Evolutionary conservation across 2,113 vertebrate genomes (phyloP).

Genomic region (Amphiprion ocellaris): DNA sequence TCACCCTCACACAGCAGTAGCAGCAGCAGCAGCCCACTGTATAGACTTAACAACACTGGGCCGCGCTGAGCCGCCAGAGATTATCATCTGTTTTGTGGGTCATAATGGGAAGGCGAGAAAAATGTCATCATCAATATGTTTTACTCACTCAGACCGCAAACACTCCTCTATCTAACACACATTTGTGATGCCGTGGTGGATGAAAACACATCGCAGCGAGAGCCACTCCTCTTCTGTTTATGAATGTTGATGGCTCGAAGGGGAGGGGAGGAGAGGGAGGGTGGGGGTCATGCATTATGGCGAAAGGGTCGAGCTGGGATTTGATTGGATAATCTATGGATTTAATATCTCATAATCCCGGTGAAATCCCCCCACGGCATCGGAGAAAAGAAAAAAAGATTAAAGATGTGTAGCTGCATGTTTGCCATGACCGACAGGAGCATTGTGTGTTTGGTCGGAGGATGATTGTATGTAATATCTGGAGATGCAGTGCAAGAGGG

Average conservation of each 20-base stretch:
- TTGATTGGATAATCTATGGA: constrained; percentile 87
- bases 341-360: constrained; percentile 86
- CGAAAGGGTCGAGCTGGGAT: constrained; percentile 73
- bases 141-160: constrained; percentile 27
- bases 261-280: no score
- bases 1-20: constrained; percentile 39
- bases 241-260: constrained; percentile 13
- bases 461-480: constrained; percentile 52
- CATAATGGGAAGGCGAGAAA: constrained; percentile 45
- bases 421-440: constrained; percentile 48
- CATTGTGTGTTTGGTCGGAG: constrained; percentile 22
- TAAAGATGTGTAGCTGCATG: constrained; percentile 65
- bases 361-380: constrained; percentile 73
- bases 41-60: constrained; percentile 26
- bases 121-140: constrained; percentile 50
- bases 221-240: constrained; percentile 11
- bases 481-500: constrained; percentile 25
- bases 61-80: constrained; percentile 25
- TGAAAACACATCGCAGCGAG: constrained; percentile 20
- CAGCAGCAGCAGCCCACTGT: constrained; percentile 24
- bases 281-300: constrained; percentile 52
- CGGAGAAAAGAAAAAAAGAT: constrained; percentile 68
- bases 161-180: constrained; percentile 30
- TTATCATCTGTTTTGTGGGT: constrained; percentile 52
- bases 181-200: constrained; percentile 12